Evolutionary conservation across 1,140 invertebrate genomes (phyloP), one percentile per base, ranked within the genome.

Genomic region (Anoplolepis gracilipes): DNA sequence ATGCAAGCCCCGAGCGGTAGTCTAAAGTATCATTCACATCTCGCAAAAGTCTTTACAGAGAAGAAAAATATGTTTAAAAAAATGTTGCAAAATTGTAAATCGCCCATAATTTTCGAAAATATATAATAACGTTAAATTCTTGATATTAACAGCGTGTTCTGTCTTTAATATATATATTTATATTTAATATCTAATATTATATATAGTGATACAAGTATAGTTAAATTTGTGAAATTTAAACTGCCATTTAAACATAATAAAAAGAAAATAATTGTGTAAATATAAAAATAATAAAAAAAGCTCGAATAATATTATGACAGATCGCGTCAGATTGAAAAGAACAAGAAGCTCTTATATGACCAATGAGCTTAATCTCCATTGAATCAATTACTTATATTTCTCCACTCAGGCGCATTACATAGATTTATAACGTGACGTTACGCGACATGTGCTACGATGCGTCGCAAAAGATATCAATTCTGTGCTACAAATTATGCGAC

Each of bases 21-120:
- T 67, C 76, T 67, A 67, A 49, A 25, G 62, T 79, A 67, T 67
- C 42, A 69, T 69, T 79, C 69, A 25, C 76, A 79, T 79, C 42
- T 67, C n/a, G 10, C n/a, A n/a, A 16, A 69, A 67, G n/a, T 53
- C 16, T 6, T 67, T 22, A 33, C 73, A 39, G 10, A 61, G 11
- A 77, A 30, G 1, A 25, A 67, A 64, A 49, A 11, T 30, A 30
- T 7, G 7, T 62, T 36, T 19, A 8, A 33, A 16, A 49, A 78
- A 0, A 49, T 19, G 30, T 46, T 28, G 22, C n/a, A 46, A 62
- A 64, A 30, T 49, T 33, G 22, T 59, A 30, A 6, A 25, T 49
- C 13, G 19, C 10, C 5, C 19, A 16, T 64, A 64, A 49, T 46
- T 25, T 62, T 2, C 7, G 10, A 28, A 64, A 65, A 65, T 33